phyloP scores from a whole-genome alignment of 1,140 invertebrate species.

The Oryzaephilus surinamensis region DNA sequence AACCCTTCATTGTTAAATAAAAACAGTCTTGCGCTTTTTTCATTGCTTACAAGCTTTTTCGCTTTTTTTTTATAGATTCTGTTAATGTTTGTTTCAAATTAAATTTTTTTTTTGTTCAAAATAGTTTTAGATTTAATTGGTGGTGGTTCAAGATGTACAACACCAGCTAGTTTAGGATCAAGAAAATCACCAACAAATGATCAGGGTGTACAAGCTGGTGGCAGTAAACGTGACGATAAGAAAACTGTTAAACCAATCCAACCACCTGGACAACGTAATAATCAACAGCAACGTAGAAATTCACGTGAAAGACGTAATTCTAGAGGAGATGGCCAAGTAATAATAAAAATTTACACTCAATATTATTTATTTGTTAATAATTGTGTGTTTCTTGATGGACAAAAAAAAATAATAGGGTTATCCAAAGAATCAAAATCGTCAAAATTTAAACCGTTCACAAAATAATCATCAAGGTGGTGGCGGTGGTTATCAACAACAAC shows the following conservation, averaged over 20 bases:
- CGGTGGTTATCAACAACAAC: conserved; percentile 24
- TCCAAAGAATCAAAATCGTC: conserved; percentile 18
- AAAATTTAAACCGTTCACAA: conserved; percentile 9
- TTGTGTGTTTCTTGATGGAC: background rate
- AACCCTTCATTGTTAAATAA: no score
- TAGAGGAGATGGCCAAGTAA: conserved; percentile 19
- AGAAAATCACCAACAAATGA: conserved; percentile 74
- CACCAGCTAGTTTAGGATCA: conserved; percentile 55
- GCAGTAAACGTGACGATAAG: conserved; percentile 27
- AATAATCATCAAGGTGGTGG: conserved; percentile 17
- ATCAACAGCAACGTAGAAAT: conserved; percentile 14
- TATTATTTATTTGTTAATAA: conserved; percentile 3
- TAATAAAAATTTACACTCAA: conserved; percentile 1
- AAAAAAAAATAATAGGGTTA: conserved; percentile 28
- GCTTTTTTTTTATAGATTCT: conserved; percentile 43
- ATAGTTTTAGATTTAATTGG: conserved; percentile 68
- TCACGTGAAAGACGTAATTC: conserved; percentile 28
- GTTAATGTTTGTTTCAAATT: no score
- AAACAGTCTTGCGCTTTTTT: no score
- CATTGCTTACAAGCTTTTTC: no score
- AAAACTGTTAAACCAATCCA: conserved; percentile 30
- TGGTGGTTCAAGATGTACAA: conserved; percentile 64
- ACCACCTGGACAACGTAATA: conserved; percentile 25
- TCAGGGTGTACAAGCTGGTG: conserved; percentile 57
- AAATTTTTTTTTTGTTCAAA: no score